phyloP scores from a whole-genome alignment of 1,140 invertebrate species.

The Elymnias hypermnestra region DNA sequence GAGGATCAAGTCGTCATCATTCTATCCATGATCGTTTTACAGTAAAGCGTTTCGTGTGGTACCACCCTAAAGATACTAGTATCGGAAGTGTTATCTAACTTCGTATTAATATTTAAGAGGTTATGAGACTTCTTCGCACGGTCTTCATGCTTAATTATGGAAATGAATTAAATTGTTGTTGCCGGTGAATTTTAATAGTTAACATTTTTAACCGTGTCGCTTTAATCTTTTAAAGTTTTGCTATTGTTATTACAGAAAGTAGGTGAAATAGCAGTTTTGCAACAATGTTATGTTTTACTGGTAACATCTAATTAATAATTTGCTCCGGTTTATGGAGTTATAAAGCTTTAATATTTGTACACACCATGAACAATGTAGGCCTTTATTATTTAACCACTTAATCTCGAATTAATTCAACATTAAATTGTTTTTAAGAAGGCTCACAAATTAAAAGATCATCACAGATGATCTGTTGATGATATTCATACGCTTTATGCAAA shows the following conservation, averaged over 20 bases:
- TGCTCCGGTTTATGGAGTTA: neutral
- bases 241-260: slow-evolving; percentile 14
- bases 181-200: neutral
- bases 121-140: slow-evolving; percentile 13
- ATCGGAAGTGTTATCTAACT: slow-evolving; percentile 18
- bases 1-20: too few relatives aligned
- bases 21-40: too few relatives aligned
- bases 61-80: neutral
- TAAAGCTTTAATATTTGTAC: neutral
- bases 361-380: too few relatives aligned
- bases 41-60: neutral
- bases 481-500: too few relatives aligned
- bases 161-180: neutral
- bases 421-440: too few relatives aligned
- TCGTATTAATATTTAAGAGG: slow-evolving; percentile 3
- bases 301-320: slow-evolving; percentile 1
- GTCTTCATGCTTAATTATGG: slow-evolving; percentile 15
- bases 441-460: too few relatives aligned
- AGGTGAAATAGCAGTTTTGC: slow-evolving; percentile 8
- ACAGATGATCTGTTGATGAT: too few relatives aligned
- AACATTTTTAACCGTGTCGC: neutral
- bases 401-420: too few relatives aligned
- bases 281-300: neutral
- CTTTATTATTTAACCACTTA: too few relatives aligned
- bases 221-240: slow-evolving; percentile 8